A percentile compares a stretch with the other conserved stretches of the same genome.
These are phyloP conservation scores for Monoplex corrugatus DNA, from an alignment of 2,888 invertebrate species.

Conservation along the genomic window DNA sequence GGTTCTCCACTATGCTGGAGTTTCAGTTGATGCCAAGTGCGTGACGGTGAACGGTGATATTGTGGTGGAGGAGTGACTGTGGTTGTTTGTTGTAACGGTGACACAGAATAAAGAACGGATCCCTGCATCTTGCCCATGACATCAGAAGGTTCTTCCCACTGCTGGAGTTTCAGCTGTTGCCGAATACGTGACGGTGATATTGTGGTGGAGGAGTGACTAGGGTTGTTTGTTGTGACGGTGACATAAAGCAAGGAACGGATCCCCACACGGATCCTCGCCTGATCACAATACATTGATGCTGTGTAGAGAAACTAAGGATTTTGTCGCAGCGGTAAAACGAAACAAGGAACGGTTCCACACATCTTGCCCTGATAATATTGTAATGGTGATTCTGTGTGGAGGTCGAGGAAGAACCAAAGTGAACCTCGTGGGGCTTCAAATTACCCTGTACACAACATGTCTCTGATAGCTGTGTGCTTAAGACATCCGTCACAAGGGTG, in stretches of 20 bases:
- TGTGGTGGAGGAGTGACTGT: not conserved
- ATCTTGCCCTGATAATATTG: conserved; percentile 58
- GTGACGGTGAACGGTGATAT: not conserved
- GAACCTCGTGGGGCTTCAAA: too few species aligned
- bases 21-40: conserved; percentile 64
- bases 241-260: too few species aligned
- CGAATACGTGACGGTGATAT: not conserved
- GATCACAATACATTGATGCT: too few species aligned
- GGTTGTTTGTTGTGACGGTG: not conserved
- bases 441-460: too few species aligned
- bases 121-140: too few species aligned
- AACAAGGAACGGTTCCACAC: not conserved
- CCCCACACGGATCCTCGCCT: too few species aligned
- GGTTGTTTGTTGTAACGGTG: not conserved
- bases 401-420: too few species aligned
- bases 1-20: conserved; percentile 75
- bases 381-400: not conserved
- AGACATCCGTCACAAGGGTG: too few species aligned
- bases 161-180: not conserved
- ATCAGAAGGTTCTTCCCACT: conserved; percentile 71
- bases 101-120: not conserved
- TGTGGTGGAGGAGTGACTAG: not conserved
- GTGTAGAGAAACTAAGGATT: not conserved
- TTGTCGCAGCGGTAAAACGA: not conserved
- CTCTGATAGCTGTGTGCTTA: too few species aligned